Conservation (phyloP, 2,888 invertebrate species). For the Leptinotarsa peninsularis region DNA sequence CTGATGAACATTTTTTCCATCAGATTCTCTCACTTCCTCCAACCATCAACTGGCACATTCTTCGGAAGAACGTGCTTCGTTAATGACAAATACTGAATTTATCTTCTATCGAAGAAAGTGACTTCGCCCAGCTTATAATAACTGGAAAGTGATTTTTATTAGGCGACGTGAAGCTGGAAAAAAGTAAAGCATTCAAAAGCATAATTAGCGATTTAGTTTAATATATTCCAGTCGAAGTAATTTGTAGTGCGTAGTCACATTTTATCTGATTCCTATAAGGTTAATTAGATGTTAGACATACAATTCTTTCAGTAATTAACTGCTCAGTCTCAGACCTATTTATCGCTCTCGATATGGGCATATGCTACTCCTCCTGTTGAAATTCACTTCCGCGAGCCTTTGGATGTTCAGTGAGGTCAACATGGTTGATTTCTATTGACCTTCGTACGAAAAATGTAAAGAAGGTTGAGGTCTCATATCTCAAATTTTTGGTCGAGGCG, state of each 20-base stretch:
- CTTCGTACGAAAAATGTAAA: neutral
- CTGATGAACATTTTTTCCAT: neutral
- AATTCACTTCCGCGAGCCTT: constrained; percentile 32
- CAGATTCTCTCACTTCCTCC: constrained; percentile 21
- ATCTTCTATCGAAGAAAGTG: constrained; percentile 49
- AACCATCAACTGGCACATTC: constrained; percentile 6
- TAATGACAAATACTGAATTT: constrained; percentile 19
- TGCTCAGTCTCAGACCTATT: constrained; percentile 37
- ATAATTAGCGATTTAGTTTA: constrained; percentile 40
- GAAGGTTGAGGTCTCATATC: neutral
- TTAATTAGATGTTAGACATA: constrained; percentile 42
- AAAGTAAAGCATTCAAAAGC: constrained; percentile 36
- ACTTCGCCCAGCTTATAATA: constrained; percentile 49
- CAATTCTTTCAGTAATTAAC: constrained; percentile 37
- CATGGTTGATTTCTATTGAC: neutral
- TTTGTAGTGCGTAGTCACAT: constrained; percentile 37
- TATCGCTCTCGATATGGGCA: constrained; percentile 41
- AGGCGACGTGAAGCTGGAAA: constrained; percentile 40
- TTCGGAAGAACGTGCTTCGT: neutral
- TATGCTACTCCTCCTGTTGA: constrained; percentile 33
- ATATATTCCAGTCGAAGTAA: constrained; percentile 40
- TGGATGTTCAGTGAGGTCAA: constrained; percentile 19
- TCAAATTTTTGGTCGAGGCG: no score
- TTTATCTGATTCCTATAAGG: constrained; percentile 38
- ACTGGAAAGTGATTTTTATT: constrained; percentile 54